Percentiles rank a stretch among this genome's conserved stretches.
These are phyloP conservation scores for Sceloporus undulatus DNA, from an alignment of 2,113 vertebrate species.

Conservation along the genomic window DNA sequence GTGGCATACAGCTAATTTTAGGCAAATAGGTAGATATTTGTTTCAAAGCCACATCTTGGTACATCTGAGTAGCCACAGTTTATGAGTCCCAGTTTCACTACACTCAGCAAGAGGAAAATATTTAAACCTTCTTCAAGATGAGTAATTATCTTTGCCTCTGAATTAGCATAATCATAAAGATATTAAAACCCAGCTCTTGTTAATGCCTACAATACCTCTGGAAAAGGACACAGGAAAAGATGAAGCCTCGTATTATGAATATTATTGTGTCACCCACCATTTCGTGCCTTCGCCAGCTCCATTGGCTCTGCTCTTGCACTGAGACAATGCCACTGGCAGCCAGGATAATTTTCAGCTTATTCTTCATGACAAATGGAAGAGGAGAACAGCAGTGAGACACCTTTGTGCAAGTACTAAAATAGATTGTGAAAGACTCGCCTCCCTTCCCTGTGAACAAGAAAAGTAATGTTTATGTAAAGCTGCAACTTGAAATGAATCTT, in stretches of 20 bases:
- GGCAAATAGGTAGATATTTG: neutral
- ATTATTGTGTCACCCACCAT: neutral
- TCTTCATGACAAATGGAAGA: constrained; percentile 46
- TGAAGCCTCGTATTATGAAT: constrained; percentile 17
- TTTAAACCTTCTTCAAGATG: constrained; percentile 8
- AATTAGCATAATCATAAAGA: constrained; percentile 22
- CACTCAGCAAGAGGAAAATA: neutral
- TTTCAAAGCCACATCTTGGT: neutral
- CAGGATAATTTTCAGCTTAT: constrained; percentile 35
- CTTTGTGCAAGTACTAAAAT: constrained; percentile 31
- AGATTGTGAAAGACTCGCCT: constrained; percentile 11
- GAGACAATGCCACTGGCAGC: constrained; percentile 27
- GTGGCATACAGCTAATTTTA: neutral
- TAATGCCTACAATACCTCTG: constrained; percentile 6
- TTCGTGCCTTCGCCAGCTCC: constrained; percentile 5
- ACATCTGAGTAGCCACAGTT: neutral
- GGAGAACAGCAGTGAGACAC: constrained; percentile 44
- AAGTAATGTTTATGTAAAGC: constrained; percentile 46
- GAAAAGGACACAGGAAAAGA: neutral
- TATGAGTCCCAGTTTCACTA: neutral
- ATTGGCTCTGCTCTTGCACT: constrained; percentile 10
- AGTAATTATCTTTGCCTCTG: constrained; percentile 5
- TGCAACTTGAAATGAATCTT: constrained; percentile 64
- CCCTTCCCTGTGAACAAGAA: constrained; percentile 44
- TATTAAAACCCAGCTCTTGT: constrained; percentile 17